Percentiles rank a stretch among this genome's conserved stretches.
These are phyloP conservation scores for Noctua janthe DNA, from an alignment of 2,888 invertebrate species.

Conservation along the genomic window DNA sequence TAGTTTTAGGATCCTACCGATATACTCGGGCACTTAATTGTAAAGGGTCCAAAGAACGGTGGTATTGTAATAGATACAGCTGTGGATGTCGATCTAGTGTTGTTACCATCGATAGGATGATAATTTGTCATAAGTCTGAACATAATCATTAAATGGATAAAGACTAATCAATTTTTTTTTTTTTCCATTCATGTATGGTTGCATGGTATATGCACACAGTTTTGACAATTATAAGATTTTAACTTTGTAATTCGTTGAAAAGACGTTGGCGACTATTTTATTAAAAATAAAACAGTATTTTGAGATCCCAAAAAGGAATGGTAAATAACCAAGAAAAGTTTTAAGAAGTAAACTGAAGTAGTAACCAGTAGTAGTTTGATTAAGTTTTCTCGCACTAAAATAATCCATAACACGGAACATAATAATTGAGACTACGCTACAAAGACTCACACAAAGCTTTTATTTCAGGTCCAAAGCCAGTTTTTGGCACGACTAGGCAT, in stretches of 20 bases:
- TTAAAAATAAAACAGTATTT: too few species aligned
- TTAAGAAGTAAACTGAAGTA: neutral
- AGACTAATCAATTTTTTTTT: too few species aligned
- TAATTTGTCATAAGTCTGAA: neutral
- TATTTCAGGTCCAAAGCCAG: conserved; percentile 20
- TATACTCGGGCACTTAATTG: neutral
- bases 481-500: conserved; percentile 30
- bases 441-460: neutral
- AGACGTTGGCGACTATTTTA: too few species aligned
- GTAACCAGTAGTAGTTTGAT: neutral
- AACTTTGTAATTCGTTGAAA: too few species aligned
- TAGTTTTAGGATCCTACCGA: neutral
- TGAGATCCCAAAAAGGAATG: too few species aligned
- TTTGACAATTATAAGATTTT: too few species aligned
- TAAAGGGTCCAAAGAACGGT: neutral
- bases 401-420: neutral
- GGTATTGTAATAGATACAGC: neutral
- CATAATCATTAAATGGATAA: neutral
- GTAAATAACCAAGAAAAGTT: neutral
- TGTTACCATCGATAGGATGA: neutral
- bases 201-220: too few species aligned
- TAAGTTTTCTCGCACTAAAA: neutral
- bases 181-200: too few species aligned
- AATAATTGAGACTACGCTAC: neutral
- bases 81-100: neutral